These are phyloP conservation scores for Lophochroa leadbeateri DNA, from an alignment of 2,113 vertebrate genomes.

Conservation along the genomic window DNA sequence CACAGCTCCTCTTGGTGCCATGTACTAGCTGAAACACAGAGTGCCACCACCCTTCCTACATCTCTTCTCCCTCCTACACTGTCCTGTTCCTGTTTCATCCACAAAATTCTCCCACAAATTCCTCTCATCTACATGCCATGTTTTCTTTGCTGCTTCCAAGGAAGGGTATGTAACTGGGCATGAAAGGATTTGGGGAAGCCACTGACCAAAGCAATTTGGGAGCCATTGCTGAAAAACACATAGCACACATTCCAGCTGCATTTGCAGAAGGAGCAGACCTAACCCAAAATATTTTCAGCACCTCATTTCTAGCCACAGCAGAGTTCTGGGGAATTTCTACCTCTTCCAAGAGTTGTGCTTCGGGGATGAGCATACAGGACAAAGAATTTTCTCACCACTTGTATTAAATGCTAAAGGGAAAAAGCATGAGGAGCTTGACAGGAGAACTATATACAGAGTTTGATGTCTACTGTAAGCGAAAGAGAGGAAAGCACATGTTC, in stretches of 20 bases:
- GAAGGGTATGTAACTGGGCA: background rate
- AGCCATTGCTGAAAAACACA: background rate
- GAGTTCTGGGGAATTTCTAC: background rate
- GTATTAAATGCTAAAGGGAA: background rate
- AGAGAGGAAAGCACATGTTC: background rate
- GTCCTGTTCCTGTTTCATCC: background rate
- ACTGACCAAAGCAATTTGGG: background rate
- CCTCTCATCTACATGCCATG: background rate
- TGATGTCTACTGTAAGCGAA: background rate
- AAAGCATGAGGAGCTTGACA: background rate
- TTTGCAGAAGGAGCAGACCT: background rate
- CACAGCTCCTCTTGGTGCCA: background rate
- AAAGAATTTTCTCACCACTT: background rate
- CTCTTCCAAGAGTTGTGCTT: background rate
- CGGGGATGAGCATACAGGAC: background rate
- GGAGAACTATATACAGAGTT: background rate
- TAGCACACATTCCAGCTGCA: rapidly evolving
- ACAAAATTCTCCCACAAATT: background rate
- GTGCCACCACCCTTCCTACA: background rate
- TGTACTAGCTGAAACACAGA: background rate
- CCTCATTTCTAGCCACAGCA: background rate
- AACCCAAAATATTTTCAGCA: background rate
- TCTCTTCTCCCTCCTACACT: background rate
- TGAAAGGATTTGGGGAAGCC: background rate
- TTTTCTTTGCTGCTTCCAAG: background rate